Base-by-base conservation (phyloP, 2,113 vertebrate genomes). In the Elachura formosa region DNA sequence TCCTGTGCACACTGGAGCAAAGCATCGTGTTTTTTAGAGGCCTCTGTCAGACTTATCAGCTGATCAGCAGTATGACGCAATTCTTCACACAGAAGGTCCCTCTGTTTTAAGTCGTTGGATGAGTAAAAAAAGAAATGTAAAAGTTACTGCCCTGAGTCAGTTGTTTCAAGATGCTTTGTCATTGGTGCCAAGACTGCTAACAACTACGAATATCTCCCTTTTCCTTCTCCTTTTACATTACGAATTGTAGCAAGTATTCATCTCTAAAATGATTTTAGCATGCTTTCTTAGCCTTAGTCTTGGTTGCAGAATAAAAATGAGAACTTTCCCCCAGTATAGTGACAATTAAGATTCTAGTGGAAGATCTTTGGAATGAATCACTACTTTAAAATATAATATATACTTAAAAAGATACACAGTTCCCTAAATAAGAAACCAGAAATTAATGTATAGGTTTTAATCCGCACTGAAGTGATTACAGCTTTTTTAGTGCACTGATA, bases 61-160 rank as follows among this genome's bases (percentile, higher is more conserved):
- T 99, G 98, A 81, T 99, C 99, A 3, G 98, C 97, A 28, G 98
- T 98, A 15, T 99, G 98, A 26, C 91, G 80, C 88, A 99, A 64
- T 56, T 99, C 99, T 46, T 99, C 99, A 76, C 98, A 98, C 82
- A 99, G 96, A 92, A 99, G 97, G 48, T 99, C 99, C 76, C 98
- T 98, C 99, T 99, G 26, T 90, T 69, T 73, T 52, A 84, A 77
- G 17, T 34, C 7, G 46, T 78, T 38, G 36, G 38, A 64, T 40
- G 15, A 73, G 18, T 49, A 54, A 88, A 76, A 21, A 75, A 64
- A 72, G 21, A 74, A 92, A n/a, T 7, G 13, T 48, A 71, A 9
- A 89, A 68, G 28, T 80, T 75, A 59, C 1, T 77, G 40, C 34
- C 62, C 40, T 45, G 77, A 71, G 81, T 40, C 55, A 77, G 18